A percentile compares a stretch with the other conserved stretches of the same genome.
Conservation (phyloP, 53 echinoderm and acorn worm genomes). For the Antedon mediterranea region DNA sequence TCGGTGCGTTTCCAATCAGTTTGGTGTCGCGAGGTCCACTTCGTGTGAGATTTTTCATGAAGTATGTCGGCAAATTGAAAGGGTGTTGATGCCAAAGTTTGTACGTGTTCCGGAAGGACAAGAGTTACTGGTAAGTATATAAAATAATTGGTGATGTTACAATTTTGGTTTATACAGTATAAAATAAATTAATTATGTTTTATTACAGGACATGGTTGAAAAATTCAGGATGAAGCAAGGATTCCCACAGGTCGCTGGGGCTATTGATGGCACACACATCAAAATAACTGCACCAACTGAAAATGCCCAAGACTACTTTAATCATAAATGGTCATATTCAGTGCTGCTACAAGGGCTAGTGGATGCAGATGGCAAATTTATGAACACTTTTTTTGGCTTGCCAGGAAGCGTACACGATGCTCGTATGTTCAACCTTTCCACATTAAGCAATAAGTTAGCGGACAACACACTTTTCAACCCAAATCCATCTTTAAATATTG, state of each 20-base stretch:
- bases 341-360: background rate
- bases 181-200: background rate
- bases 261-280: too few relatives aligned
- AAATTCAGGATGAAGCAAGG: background rate
- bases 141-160: background rate
- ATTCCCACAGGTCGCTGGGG: background rate
- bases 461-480: too few relatives aligned
- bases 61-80: background rate
- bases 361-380: background rate
- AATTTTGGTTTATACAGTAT: too few relatives aligned
- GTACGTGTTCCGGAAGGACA: background rate
- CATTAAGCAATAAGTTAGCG: too few relatives aligned
- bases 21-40: constrained; percentile 9
- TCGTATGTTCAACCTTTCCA: too few relatives aligned
- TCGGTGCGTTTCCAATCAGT: background rate
- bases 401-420: background rate
- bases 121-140: background rate
- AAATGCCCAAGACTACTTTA: background rate
- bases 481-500: background rate
- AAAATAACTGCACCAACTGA: background rate
- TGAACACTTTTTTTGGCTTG: background rate
- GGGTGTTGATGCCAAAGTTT: background rate
- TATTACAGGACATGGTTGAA: background rate
- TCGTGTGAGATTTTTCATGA: constrained; percentile 4
- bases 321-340: background rate